Evolutionary conservation across 2,888 invertebrate species (phyloP), one percentile per base, ranked within the genome.

Genomic region (Rhingia rostrata): DNA sequence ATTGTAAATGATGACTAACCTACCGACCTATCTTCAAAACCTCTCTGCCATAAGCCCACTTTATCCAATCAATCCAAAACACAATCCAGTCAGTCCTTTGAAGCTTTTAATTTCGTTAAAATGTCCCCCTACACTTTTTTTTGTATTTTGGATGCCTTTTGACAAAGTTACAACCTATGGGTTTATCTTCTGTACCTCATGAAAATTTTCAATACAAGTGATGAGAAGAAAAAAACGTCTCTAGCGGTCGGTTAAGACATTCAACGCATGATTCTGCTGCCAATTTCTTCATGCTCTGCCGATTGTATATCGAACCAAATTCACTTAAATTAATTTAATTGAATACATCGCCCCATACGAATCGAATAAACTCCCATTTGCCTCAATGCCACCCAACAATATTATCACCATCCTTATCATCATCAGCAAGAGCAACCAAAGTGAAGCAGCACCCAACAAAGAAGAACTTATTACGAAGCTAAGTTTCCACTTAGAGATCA

Each of bases 311-410:
- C 43, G 69, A 84, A 80, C 64, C 60, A 45, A 80, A 84, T 84
- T 75, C 74, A 66, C 69, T 84, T 70, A 74, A 84, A 84, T 84
- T 79, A 84, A 84, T 80, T 79, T 74, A 78, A 78, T 78, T 70
- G 78, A 78, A 78, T 78, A 51, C 70, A 41, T 70, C 63, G 49
- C 49, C 39, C 61, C 77, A 69, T 70, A 64, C 49, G 70, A 60
- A 66, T 70, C 70, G 37, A 70, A 84, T 75, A 70, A 80, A 75
- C 70, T 70, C 33, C 60, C 6, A 39, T 32, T 32, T 5, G 30
- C 14, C 9, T 5, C n/a, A 3, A 5, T 2, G 22, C 7, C 53
- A n/a, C 33, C 14, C 33, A 4, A 32, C 6, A 22, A 22, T 22
- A 22, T 22, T 22, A 22, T 39, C 43, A 49, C 56, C 14, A 37